Evolutionary conservation across 2,797 vertebrate species (phyloP), one percentile per base, ranked within the genome.

Genomic region (Dermochelys coriacea): DNA sequence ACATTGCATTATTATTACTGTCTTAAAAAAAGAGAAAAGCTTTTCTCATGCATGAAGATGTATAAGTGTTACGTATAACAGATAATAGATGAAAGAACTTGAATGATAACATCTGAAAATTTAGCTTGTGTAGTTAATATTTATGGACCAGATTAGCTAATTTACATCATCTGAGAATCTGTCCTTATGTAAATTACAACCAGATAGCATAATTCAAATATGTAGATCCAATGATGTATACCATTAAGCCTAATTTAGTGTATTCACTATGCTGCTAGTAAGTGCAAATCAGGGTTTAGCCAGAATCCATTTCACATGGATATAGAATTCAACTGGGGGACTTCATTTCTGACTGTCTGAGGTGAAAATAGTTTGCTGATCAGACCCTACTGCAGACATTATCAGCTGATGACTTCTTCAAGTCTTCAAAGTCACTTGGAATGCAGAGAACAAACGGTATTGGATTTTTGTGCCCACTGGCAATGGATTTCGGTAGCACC

Each of bases 391-490:
- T 90, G 81, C 75, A 71, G 84, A 82, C 18, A 4, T 37, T 59
- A 21, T 90, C 78, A 59, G 19, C 89, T 91, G 80, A 78, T 78
- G 5, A 74, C 88, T 88, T 50, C 8, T 96, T 57, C n/a, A 78
- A n/a, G 18, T 51, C 89, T 96, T 96, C 93, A 34, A 71, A 54
- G 54, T 93, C 25, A 50, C 55, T 68, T 91, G 45, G 25, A 88
- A 85, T 80, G 25, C 84, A 80, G 45, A 88, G 49, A 94, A 88
- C n/a, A 89, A 87, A 80, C 93, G 80, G 55, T 85, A 89, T 34
- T 94, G 77, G 68, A 87, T 31, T 87, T 96, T 71, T 87, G 25
- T 94, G 80, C 31, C 87, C 82, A 41, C 12, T 68, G 31, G 71
- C 19, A 87, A 90, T 93, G 57, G 54, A 59, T 85, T 95, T 57